phyloP scores from a whole-genome alignment of 1,140 invertebrate species.

The Danaus plexippus region DNA sequence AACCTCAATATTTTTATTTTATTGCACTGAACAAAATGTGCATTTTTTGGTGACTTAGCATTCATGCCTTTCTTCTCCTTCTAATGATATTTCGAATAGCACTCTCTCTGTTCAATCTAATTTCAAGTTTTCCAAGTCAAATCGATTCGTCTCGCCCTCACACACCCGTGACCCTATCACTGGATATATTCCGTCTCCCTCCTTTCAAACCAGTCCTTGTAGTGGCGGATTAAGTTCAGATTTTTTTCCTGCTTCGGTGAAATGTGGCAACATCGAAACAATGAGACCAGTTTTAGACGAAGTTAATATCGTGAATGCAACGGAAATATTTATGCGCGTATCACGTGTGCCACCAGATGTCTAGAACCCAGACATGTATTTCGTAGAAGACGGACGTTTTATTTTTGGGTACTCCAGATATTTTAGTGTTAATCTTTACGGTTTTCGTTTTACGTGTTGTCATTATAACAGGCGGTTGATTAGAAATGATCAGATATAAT shows the following conservation, averaged over 20 bases:
- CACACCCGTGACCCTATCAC: slow-evolving; percentile 37
- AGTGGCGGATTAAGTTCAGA: slow-evolving; percentile 47
- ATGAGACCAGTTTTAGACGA: slow-evolving; percentile 34
- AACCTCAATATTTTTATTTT: slow-evolving; percentile 49
- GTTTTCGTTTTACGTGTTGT: no score
- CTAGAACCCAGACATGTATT: slow-evolving; percentile 14
- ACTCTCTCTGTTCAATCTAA: slow-evolving; percentile 43
- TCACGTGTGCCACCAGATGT: slow-evolving; percentile 18
- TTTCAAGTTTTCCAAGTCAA: slow-evolving; percentile 46
- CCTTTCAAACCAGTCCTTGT: slow-evolving; percentile 47
- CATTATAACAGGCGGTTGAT: no score
- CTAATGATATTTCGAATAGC: slow-evolving; percentile 29
- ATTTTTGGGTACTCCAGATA: no score
- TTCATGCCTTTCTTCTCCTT: slow-evolving; percentile 28
- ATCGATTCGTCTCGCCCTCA: slow-evolving; percentile 60
- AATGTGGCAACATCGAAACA: slow-evolving; percentile 31
- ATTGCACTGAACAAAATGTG: slow-evolving; percentile 34
- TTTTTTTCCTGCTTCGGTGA: slow-evolving; percentile 38
- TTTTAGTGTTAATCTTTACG: no score
- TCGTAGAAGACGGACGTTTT: neutral
- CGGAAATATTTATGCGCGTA: slow-evolving; percentile 24
- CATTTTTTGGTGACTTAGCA: slow-evolving; percentile 30
- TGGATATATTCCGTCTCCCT: slow-evolving; percentile 34
- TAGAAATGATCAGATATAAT: no score
- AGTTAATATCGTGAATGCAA: slow-evolving; percentile 26